phyloP scores from a whole-genome alignment of 2,888 invertebrate genomes.

The Nesidiocoris tenuis region DNA sequence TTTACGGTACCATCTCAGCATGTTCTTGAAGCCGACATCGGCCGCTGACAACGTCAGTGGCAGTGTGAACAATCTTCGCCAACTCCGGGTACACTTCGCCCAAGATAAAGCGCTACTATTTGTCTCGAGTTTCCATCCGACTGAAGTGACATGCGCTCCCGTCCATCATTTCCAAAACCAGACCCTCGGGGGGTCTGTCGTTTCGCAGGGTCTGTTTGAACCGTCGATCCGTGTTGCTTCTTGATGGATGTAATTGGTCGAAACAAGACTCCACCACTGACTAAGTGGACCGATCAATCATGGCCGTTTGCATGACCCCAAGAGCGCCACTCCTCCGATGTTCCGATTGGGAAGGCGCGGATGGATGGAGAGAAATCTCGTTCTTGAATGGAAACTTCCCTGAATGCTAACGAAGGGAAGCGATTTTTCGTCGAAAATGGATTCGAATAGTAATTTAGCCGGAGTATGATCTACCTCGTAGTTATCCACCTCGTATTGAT shows the following conservation, averaged over 20 bases:
- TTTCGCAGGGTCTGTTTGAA: not conserved
- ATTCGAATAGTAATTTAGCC: not conserved
- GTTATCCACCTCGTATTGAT: not conserved
- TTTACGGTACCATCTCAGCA: too few species aligned
- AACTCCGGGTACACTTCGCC: not conserved
- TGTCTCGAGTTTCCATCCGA: not conserved
- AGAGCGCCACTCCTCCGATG: not conserved
- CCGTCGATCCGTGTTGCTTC: not conserved
- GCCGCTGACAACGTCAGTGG: not conserved
- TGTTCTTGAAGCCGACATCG: too few species aligned
- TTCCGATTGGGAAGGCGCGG: not conserved
- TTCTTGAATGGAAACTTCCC: not conserved
- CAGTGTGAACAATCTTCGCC: too few species aligned
- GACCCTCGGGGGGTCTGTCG: not conserved
- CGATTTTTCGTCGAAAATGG: not conserved
- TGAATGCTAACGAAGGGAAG: not conserved
- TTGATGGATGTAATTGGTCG: conserved; percentile 33
- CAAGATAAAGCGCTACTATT: not conserved
- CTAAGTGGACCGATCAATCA: conserved; percentile 24
- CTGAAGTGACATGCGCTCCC: not conserved
- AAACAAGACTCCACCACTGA: conserved; percentile 4
- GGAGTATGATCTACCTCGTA: too few species aligned
- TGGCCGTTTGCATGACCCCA: conserved; percentile 3
- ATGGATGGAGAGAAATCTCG: not conserved
- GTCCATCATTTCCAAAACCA: not conserved